phyloP scores from a whole-genome alignment of 2,797 vertebrate species.

The Alectoris magna region DNA sequence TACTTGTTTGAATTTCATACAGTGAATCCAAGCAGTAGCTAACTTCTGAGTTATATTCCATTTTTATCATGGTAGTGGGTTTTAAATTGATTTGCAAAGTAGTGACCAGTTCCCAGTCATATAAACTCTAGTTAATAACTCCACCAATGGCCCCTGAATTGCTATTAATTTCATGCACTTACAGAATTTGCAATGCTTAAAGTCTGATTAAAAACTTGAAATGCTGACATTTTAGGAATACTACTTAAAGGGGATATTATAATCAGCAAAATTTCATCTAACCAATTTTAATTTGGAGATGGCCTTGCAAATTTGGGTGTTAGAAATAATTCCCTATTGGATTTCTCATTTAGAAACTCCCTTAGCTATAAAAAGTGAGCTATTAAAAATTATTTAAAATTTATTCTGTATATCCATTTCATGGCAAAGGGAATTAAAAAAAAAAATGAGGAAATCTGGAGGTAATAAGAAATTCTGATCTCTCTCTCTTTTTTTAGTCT shows the following conservation, averaged over 20 bases:
- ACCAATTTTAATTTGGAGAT: not conserved
- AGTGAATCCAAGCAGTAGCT: not conserved
- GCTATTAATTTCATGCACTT: not conserved
- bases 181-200: not conserved
- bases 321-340: not conserved
- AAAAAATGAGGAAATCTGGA: not conserved
- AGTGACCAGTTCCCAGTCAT: not conserved
- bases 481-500: not conserved
- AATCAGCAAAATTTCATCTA: not conserved
- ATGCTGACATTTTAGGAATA: not conserved
- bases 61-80: not conserved
- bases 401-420: not conserved
- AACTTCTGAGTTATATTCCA: not conserved
- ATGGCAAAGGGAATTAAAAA: not conserved
- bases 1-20: not conserved
- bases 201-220: not conserved
- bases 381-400: not conserved
- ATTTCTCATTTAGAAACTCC: not conserved
- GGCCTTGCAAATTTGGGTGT: not conserved
- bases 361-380: not conserved
- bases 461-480: not conserved
- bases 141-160: not conserved
- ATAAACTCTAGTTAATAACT: not conserved
- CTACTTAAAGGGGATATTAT: not conserved
- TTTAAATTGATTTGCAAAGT: not conserved